phyloP scores from a whole-genome alignment of 2,797 vertebrate species.

The Champsocephalus esox region DNA sequence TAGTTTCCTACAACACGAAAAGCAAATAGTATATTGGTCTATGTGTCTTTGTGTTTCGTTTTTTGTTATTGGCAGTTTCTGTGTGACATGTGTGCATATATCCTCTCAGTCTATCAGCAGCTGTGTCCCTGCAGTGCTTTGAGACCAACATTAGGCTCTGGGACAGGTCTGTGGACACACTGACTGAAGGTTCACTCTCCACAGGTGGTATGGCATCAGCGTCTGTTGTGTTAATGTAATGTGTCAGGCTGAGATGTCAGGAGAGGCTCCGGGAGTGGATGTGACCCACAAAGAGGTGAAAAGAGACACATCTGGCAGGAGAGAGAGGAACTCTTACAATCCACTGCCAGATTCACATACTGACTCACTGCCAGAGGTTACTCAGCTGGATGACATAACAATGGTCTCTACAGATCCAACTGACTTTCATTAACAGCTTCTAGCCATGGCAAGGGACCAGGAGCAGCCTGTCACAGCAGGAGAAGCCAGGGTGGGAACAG shows the following conservation, averaged over 20 bases:
- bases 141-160: slow-evolving; percentile 17
- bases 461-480: slow-evolving; percentile 21
- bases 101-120: neutral
- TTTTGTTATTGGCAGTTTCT: neutral
- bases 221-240: slow-evolving; percentile 43
- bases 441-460: neutral
- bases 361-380: slow-evolving; percentile 16
- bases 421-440: too few species aligned
- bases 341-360: slow-evolving; percentile 11
- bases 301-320: slow-evolving; percentile 27
- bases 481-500: neutral
- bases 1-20: too few species aligned
- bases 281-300: slow-evolving; percentile 34
- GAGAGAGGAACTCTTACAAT: slow-evolving; percentile 4
- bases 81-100: neutral
- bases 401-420: neutral
- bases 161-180: slow-evolving; percentile 17
- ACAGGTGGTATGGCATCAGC: slow-evolving; percentile 22
- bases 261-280: slow-evolving; percentile 38
- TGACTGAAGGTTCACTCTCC: slow-evolving; percentile 14
- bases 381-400: slow-evolving; percentile 7
- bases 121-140: slow-evolving; percentile 11
- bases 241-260: slow-evolving; percentile 41
- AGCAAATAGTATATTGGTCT: too few species aligned
- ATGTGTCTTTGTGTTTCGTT: too few species aligned